phyloP scores from a whole-genome alignment of 2,888 invertebrate genomes.

The Cistogaster globosa region DNA sequence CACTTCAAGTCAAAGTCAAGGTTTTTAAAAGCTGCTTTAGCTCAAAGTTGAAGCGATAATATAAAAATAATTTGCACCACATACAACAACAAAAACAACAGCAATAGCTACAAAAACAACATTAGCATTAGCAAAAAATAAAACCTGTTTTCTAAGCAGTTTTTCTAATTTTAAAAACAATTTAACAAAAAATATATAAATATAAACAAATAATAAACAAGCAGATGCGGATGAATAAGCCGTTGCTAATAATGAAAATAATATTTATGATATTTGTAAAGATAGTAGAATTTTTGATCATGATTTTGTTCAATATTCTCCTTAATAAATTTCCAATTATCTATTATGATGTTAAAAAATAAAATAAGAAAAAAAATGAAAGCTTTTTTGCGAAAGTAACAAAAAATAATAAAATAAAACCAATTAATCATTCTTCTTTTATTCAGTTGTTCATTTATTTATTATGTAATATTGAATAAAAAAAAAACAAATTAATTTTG shows the following conservation, averaged over 20 bases:
- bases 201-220: conserved; percentile 65
- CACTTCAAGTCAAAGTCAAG: conserved; percentile 84
- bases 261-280: conserved; percentile 13
- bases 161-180: conserved; percentile 54
- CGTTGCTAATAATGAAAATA: background rate
- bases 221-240: conserved; percentile 14
- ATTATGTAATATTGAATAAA: conserved; percentile 30
- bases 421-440: conserved; percentile 39
- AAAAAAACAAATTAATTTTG: background rate
- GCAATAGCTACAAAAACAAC: background rate
- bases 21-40: conserved; percentile 77
- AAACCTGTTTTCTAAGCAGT: conserved; percentile 67
- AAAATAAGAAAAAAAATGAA: background rate
- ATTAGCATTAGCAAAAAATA: conserved; percentile 42
- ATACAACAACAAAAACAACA: background rate
- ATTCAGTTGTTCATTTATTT: background rate
- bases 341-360: background rate
- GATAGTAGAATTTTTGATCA: conserved; percentile 26
- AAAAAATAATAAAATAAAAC: conserved; percentile 5
- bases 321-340: conserved; percentile 23
- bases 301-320: conserved; percentile 22
- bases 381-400: background rate
- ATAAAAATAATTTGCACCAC: conserved; percentile 63
- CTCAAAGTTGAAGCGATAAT: conserved; percentile 71
- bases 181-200: conserved; percentile 13